phyloP scores from a whole-genome alignment of 2,113 vertebrate species.

The Ophiodon elongatus region DNA sequence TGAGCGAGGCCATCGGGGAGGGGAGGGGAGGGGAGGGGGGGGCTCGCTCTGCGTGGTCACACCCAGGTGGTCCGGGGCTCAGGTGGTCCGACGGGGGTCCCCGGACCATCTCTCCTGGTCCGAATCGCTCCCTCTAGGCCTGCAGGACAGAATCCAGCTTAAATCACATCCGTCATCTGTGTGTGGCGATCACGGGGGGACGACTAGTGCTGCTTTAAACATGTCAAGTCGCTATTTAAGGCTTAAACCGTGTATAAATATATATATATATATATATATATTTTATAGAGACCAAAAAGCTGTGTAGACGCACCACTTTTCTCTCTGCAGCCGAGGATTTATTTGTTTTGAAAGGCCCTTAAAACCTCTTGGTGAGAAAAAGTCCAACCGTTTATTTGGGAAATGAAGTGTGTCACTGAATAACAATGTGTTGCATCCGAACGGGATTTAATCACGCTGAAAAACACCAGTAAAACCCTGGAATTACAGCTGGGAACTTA shows the following conservation, averaged over 20 bases:
- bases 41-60: no score
- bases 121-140: slow-evolving; percentile 54
- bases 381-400: slow-evolving; percentile 64
- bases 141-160: slow-evolving; percentile 36
- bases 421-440: slow-evolving; percentile 29
- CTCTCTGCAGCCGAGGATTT: slow-evolving; percentile 30
- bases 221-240: slow-evolving; percentile 22
- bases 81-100: slow-evolving; percentile 42
- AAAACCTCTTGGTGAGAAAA: slow-evolving; percentile 52
- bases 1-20: slow-evolving; percentile 36
- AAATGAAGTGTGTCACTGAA: slow-evolving; percentile 52
- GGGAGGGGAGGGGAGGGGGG: no score
- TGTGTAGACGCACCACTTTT: slow-evolving; percentile 10
- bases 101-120: slow-evolving; percentile 21
- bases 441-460: slow-evolving; percentile 33
- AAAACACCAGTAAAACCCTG: slow-evolving; percentile 24
- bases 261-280: slow-evolving; percentile 1
- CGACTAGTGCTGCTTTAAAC: slow-evolving; percentile 18
- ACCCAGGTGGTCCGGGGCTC: slow-evolving; percentile 66
- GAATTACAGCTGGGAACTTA: not conserved
- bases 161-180: slow-evolving; percentile 64
- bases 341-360: slow-evolving; percentile 51
- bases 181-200: slow-evolving; percentile 28
- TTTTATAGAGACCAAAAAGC: slow-evolving; percentile 33
- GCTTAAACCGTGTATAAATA: not conserved